phyloP scores from a whole-genome alignment of 2,113 vertebrate genomes.

The Rousettus leschenaultii region DNA sequence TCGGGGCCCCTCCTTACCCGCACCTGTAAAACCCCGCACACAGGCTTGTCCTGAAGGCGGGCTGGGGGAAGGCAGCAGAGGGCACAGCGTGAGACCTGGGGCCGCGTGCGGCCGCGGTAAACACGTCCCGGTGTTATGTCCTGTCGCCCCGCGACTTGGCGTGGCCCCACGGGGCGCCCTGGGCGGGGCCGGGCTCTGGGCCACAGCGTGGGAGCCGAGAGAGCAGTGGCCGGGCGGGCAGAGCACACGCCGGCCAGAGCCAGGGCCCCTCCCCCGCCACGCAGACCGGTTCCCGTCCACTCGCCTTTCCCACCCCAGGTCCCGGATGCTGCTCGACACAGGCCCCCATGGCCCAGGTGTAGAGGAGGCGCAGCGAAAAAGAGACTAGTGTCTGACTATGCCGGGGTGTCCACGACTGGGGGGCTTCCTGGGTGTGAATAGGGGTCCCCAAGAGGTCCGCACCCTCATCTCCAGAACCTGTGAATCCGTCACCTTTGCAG shows the following conservation, averaged over 20 bases:
- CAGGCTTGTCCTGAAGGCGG: no score
- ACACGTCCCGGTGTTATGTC: no score
- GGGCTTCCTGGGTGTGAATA: not conserved
- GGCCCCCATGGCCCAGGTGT: accelerated
- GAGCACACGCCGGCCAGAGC: not conserved
- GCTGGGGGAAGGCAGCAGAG: not conserved
- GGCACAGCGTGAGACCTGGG: not conserved
- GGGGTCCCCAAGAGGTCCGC: no score
- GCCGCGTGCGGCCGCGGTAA: no score
- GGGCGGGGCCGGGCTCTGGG: no score
- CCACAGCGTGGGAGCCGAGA: not conserved
- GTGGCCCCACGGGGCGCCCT: not conserved
- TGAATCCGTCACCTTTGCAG: not conserved
- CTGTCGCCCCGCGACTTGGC: accelerated
- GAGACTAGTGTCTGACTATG: no score
- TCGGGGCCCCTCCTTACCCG: not conserved
- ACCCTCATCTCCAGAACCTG: not conserved
- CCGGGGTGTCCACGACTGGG: not conserved
- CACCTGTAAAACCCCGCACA: no score
- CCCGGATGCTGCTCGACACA: not conserved
- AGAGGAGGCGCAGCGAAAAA: not conserved
- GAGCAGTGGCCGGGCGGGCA: not conserved
- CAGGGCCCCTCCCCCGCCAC: no score
- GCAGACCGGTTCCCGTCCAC: not conserved
- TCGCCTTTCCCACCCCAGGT: not conserved